Conservation (phyloP, 2,888 invertebrate species). For the Tipula confusa region DNA sequence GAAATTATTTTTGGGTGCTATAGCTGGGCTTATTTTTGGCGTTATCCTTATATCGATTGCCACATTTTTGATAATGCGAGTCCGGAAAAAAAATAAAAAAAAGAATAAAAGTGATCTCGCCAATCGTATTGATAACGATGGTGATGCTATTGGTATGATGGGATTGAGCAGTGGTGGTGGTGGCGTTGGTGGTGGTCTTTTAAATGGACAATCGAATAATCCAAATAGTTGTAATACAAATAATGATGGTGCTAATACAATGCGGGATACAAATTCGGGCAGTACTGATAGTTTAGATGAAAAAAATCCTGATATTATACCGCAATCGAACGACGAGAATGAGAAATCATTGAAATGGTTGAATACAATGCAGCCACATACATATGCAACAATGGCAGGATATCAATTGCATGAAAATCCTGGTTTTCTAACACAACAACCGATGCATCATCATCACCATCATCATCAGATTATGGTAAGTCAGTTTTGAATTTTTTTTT, state of each 20-base stretch:
- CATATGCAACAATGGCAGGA: not conserved
- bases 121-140: slow-evolving; percentile 21
- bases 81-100: not conserved
- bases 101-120: not conserved
- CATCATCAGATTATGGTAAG: slow-evolving; percentile 25
- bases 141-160: not conserved
- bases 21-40: slow-evolving; percentile 32
- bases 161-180: not conserved
- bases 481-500: no score
- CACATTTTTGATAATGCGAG: slow-evolving; percentile 27
- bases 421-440: not conserved
- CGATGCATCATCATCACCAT: slow-evolving; percentile 3
- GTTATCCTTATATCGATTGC: slow-evolving; percentile 30
- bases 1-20: slow-evolving; percentile 33
- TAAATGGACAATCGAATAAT: not conserved
- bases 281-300: slow-evolving; percentile 49
- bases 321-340: slow-evolving; percentile 4
- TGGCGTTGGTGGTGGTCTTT: not conserved
- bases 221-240: slow-evolving; percentile 16
- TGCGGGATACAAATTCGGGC: slow-evolving; percentile 34
- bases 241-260: slow-evolving; percentile 8
- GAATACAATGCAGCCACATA: not conserved
- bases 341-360: slow-evolving; percentile 21
- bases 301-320: slow-evolving; percentile 44
- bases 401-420: not conserved